Conservation (phyloP, 2,113 vertebrate genomes). For the Bubalus kerabau region DNA sequence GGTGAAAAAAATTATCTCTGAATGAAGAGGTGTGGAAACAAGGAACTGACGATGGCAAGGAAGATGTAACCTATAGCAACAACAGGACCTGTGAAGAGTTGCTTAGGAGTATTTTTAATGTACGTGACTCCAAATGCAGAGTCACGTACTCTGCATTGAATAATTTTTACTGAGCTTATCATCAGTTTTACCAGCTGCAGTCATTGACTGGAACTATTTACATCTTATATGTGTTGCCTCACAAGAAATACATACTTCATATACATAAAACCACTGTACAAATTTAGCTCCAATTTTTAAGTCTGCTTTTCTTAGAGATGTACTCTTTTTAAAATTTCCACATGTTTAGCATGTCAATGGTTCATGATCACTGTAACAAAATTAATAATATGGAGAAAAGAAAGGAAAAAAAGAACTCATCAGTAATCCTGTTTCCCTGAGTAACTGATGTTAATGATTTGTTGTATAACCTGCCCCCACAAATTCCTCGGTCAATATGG, state of each 20-base stretch:
- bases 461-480: not conserved
- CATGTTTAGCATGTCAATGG: not conserved
- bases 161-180: not conserved
- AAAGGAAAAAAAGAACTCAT: not conserved
- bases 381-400: not conserved
- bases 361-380: not conserved
- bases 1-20: constrained; percentile 78
- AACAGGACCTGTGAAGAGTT: constrained; percentile 87
- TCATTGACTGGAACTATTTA: not conserved
- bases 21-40: constrained; percentile 74
- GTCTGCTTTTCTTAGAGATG: not conserved
- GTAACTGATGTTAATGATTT: not conserved
- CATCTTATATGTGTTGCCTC: not conserved
- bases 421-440: not conserved
- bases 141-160: constrained; percentile 34
- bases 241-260: not conserved
- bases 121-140: constrained; percentile 84
- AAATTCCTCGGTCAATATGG: not conserved
- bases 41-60: not conserved
- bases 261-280: not conserved
- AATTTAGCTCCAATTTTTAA: not conserved
- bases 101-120: constrained; percentile 87
- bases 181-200: not conserved
- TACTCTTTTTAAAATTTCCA: not conserved
- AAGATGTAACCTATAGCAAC: constrained; percentile 67